phyloP scores from a whole-genome alignment of 2,113 vertebrate species.

The Sphyrna mokarran region DNA sequence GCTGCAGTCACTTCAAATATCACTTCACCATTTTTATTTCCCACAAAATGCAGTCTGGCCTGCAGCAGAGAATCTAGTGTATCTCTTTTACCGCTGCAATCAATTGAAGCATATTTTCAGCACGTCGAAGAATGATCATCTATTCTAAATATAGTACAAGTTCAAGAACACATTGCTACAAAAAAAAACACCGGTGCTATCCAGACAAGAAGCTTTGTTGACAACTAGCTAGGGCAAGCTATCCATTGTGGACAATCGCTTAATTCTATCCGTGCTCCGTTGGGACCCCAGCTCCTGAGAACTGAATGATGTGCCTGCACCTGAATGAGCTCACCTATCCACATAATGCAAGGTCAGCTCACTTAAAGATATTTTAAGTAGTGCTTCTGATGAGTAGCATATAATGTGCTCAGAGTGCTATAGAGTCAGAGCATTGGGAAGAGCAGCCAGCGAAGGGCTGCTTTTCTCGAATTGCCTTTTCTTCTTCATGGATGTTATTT shows the following conservation, averaged over 20 bases:
- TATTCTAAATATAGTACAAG: background rate
- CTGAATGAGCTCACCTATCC: background rate
- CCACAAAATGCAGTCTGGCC: background rate
- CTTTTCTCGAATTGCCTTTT: background rate
- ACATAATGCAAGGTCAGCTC: background rate
- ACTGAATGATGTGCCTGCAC: background rate
- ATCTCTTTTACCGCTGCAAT: background rate
- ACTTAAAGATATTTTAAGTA: slow-evolving; percentile 1
- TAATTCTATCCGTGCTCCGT: background rate
- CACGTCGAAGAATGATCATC: background rate
- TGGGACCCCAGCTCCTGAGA: background rate
- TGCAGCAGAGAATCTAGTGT: background rate
- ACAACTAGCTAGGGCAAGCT: background rate
- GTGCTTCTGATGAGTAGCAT: background rate
- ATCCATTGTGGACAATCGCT: background rate
- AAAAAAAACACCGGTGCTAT: background rate
- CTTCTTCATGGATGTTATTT: background rate
- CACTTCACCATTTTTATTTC: background rate
- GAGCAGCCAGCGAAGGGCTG: background rate
- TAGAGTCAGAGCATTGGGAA: background rate
- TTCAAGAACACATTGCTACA: background rate
- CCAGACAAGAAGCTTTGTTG: background rate
- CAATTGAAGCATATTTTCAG: background rate
- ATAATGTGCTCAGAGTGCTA: background rate
- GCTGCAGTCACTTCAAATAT: background rate